Evolutionary conservation across 2,888 invertebrate species (phyloP).

Genomic region (Ophion ventricosus): DNA sequence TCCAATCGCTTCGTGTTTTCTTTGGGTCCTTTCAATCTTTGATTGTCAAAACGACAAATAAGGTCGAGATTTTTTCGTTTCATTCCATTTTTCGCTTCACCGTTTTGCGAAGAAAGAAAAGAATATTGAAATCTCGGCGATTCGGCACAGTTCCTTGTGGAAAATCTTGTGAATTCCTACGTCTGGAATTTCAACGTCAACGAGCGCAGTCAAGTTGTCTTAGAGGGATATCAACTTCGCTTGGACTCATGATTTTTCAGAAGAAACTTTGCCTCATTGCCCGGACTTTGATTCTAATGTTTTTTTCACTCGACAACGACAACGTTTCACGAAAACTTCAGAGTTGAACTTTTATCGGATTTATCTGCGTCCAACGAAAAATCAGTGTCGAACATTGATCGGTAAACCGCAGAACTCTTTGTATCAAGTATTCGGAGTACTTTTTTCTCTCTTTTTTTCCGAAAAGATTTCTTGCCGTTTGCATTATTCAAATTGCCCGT

Average conservation of each 20-base stretch:
- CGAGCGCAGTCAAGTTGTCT: not conserved
- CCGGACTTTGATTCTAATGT: not conserved
- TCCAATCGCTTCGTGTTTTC: not conserved
- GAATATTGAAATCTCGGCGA: not conserved
- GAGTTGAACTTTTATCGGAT: too few relatives aligned
- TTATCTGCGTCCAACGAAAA: too few relatives aligned
- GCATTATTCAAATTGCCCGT: not conserved
- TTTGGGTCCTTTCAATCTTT: not conserved
- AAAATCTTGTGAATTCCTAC: not conserved
- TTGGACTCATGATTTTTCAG: not conserved
- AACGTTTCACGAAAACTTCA: too few relatives aligned
- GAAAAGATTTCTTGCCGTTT: not conserved
- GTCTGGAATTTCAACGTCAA: not conserved
- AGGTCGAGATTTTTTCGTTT: not conserved
- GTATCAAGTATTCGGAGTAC: not conserved
- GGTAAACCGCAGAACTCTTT: not conserved
- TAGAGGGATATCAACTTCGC: not conserved
- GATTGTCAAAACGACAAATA: not conserved
- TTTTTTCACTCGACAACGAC: not conserved
- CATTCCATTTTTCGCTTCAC: not conserved
- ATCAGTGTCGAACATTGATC: too few relatives aligned
- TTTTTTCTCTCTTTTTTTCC: not conserved
- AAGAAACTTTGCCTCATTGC: not conserved
- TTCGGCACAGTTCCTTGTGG: not conserved
- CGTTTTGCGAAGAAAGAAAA: not conserved